These are phyloP conservation scores for Lichenostomus cassidix DNA, from an alignment of 2,113 vertebrate species.

Conservation along the genomic window DNA sequence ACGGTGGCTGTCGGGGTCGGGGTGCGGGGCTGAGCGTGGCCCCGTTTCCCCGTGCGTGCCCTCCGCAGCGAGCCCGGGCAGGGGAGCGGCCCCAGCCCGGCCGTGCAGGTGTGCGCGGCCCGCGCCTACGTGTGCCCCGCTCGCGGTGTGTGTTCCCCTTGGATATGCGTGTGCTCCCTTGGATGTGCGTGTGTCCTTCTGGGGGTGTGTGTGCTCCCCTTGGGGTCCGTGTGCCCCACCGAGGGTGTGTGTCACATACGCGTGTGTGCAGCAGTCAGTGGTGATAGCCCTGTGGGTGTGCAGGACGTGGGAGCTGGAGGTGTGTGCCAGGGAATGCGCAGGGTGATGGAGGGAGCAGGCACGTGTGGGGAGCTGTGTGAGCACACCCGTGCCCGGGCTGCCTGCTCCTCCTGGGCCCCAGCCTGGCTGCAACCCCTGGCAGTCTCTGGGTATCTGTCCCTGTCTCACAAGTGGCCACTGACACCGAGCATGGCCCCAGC, in stretches of 20 bases:
- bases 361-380: background rate
- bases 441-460: background rate
- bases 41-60: background rate
- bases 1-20: background rate
- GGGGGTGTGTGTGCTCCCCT: background rate
- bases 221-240: no score
- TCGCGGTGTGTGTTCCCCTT: background rate
- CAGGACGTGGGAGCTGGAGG: no score
- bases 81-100: background rate
- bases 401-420: background rate
- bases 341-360: background rate
- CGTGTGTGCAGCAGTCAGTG: background rate
- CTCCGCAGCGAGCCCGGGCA: background rate
- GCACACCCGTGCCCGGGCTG: background rate
- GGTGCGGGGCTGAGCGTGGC: background rate
- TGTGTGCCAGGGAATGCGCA: background rate
- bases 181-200: background rate
- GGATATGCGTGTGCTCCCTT: background rate
- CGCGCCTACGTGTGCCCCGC: background rate
- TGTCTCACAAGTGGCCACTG: rapidly evolving
- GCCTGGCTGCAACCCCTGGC: background rate
- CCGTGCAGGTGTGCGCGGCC: background rate
- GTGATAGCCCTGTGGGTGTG: background rate
- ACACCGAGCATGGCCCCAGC: rapidly evolving
- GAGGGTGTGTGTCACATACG: background rate